Base-by-base conservation (phyloP, 2,113 vertebrate species). In the Plecotus auritus region DNA sequence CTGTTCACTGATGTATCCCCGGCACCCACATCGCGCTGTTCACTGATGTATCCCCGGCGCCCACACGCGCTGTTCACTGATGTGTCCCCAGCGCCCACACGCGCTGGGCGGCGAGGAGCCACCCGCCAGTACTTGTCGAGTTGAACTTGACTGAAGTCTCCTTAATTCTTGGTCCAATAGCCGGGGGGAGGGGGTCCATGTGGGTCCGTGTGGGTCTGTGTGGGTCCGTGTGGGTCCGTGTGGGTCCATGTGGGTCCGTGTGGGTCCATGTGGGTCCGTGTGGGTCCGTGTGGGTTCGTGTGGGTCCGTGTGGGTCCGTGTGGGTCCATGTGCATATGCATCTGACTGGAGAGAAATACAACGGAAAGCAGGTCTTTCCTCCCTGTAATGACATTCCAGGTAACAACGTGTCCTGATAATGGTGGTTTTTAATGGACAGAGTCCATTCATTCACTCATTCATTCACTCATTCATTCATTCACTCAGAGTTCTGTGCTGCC, bases 81-180 rank as follows among this genome's bases (percentile, higher is more conserved):
- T 40, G 2, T 77, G 2, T 82, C 32, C 4, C 51, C 23, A 73
- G n/a, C 74, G 54, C 30, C 64, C 73, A 86, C 66, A 82, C 49
- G 14, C 86, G 7, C 3, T 9, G 85, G n/a, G 51, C 32, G 61
- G 9, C 67, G 45, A 76, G 20, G 49, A 64, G 54, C 23, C 69
- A 2, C 17, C 26, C 9, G 54, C 22, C 18, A 76, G 20, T 47
- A 49, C 17, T 76, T 94, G n/a, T 74, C 56, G 20, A 77, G 74
- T 87, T 89, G 73, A 72, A 81, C 49, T 61, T 14, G 72, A 72
- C 74, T 9, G 22, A 85, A 35, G 13, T 88, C 20, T 83, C 91
- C 13, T 54, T 74, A 77, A 67, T 93, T 95, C 42, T 80, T 82
- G 13, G 54, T 54, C 23, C 20, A 10, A 4, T 78, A 40, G 18